A percentile compares a stretch with the other conserved stretches of the same genome.
Conservation (phyloP, 2,113 vertebrate genomes). For the Oryzias celebensis region DNA sequence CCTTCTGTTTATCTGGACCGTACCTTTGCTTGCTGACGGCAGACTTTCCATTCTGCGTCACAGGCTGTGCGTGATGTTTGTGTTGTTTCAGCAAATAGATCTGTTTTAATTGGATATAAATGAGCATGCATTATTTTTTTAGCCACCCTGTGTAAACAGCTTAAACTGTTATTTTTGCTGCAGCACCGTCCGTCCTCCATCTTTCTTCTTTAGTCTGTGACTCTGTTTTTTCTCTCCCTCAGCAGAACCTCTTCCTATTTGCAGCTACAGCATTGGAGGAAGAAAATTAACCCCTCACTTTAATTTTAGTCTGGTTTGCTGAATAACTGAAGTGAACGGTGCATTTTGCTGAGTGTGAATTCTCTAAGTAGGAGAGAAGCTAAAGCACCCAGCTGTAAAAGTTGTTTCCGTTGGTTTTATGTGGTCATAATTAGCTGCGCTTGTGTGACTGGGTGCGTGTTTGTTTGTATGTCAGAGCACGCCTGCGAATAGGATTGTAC, state of each 20-base stretch:
- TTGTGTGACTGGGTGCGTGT: conserved; percentile 50
- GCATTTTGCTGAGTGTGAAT: neutral
- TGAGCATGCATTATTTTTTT: conserved; percentile 17
- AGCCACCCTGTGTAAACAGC: neutral
- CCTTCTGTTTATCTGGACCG: conserved; percentile 20
- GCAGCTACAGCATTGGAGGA: conserved; percentile 11
- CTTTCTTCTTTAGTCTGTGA: neutral
- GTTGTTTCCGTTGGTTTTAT: conserved; percentile 60
- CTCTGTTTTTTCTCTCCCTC: neutral
- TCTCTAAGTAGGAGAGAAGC: conserved; percentile 9
- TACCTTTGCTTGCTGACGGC: conserved; percentile 34
- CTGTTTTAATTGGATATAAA: conserved; percentile 10
- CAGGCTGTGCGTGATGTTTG: conserved; percentile 35
- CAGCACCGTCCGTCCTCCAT: conserved; percentile 3
- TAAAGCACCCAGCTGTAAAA: conserved; percentile 59
- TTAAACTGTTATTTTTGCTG: neutral
- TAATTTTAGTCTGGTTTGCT: conserved; percentile 4
- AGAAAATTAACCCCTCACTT: conserved; percentile 20
- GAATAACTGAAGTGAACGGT: conserved; percentile 39
- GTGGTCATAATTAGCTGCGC: conserved; percentile 61
- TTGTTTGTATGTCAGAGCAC: conserved; percentile 28
- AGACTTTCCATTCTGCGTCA: conserved; percentile 64
- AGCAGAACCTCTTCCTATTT: conserved; percentile 8
- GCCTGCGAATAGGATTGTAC: conserved; percentile 51
- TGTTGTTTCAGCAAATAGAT: conserved; percentile 38